Evolutionary conservation across 2,113 vertebrate species (phyloP).

Genomic region (Falco punctatus): DNA sequence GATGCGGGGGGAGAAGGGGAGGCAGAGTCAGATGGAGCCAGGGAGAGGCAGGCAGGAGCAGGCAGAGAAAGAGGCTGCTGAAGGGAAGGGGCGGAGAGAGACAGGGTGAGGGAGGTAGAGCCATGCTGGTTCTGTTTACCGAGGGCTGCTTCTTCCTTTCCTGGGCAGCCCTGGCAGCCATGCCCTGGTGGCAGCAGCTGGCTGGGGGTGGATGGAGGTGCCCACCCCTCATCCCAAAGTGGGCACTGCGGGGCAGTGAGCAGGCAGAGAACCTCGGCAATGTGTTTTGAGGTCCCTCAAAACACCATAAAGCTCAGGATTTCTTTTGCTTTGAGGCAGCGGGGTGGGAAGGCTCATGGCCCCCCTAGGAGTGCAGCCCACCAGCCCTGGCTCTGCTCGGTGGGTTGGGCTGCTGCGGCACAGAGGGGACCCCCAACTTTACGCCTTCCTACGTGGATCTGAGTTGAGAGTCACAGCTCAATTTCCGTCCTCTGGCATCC

Average conservation of each 20-base stretch:
- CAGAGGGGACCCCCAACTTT: background rate
- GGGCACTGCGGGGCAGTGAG: background rate
- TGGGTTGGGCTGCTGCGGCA: rapidly evolving
- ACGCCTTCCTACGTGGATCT: background rate
- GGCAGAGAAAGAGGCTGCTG: background rate
- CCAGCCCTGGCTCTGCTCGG: rapidly evolving
- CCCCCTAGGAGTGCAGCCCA: background rate
- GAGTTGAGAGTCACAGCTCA: rapidly evolving
- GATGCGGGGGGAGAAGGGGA: background rate
- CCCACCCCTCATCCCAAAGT: rapidly evolving
- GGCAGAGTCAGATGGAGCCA: background rate
- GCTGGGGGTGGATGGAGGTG: background rate
- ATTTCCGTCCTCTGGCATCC: background rate
- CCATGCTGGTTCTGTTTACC: background rate
- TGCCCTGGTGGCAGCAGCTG: background rate
- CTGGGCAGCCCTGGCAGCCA: background rate
- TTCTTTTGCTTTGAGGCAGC: background rate
- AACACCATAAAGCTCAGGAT: background rate
- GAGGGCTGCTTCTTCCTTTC: background rate
- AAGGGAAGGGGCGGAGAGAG: background rate
- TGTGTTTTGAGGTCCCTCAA: background rate
- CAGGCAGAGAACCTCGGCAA: background rate
- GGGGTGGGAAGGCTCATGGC: background rate
- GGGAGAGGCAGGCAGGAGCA: background rate
- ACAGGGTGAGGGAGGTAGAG: background rate